Evolutionary conservation across 2,888 invertebrate genomes (phyloP).

Genomic region (Conchocele bisecta): DNA sequence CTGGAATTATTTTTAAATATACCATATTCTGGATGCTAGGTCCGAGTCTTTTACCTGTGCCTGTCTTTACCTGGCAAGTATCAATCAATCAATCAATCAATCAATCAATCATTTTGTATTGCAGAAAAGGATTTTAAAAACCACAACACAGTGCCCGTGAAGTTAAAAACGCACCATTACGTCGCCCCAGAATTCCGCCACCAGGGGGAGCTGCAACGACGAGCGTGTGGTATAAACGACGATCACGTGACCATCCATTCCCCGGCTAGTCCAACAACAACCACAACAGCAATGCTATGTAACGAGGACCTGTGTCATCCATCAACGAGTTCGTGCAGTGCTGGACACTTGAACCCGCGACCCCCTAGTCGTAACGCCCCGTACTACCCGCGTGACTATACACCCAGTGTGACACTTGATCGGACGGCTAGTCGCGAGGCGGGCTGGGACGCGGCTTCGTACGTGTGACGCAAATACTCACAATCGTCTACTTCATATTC

Average conservation of each 20-base stretch:
- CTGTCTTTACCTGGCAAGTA: too few relatives aligned
- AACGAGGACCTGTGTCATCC: constrained; percentile 35
- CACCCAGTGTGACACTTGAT: constrained; percentile 39
- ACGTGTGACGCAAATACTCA: too few relatives aligned
- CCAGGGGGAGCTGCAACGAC: constrained; percentile 52
- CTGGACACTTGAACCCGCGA: constrained; percentile 46
- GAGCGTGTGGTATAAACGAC: constrained; percentile 55
- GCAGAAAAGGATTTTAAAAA: constrained; percentile 12
- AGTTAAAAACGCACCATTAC: constrained; percentile 54
- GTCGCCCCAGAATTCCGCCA: constrained; percentile 56
- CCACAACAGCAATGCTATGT: too few relatives aligned
- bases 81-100: too few relatives aligned
- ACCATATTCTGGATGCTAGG: too few relatives aligned
- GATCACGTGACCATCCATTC: constrained; percentile 48
- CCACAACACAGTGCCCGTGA: constrained; percentile 17
- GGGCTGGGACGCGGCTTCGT: constrained; percentile 55
- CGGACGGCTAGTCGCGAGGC: constrained; percentile 28
- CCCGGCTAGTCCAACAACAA: constrained; percentile 35
- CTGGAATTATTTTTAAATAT: too few relatives aligned
- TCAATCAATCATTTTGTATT: neutral
- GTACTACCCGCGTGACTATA: constrained; percentile 29
- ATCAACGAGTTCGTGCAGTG: constrained; percentile 38
- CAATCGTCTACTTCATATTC: too few relatives aligned
- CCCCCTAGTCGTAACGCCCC: constrained; percentile 42
- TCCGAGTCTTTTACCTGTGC: too few relatives aligned